phyloP scores from a whole-genome alignment of 2,888 invertebrate genomes.

The Spilosoma lubricipeda region DNA sequence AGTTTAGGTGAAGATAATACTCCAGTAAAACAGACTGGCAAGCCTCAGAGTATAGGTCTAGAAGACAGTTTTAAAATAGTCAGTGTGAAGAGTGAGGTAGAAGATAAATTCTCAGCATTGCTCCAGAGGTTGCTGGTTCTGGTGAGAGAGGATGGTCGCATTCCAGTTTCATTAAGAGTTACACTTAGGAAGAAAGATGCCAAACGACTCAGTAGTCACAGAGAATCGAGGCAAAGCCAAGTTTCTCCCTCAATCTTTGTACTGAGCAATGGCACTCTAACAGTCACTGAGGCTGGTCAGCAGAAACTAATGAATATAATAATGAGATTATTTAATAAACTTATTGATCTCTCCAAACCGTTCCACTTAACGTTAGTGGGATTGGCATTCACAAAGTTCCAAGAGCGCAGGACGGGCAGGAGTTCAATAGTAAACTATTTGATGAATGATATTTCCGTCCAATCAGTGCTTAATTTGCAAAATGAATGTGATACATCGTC shows the following conservation, averaged over 20 bases:
- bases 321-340: constrained; percentile 91
- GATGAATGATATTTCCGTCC: constrained; percentile 92
- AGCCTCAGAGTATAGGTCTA: constrained; percentile 92
- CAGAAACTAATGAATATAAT: constrained; percentile 89
- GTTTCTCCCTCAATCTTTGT: constrained; percentile 89
- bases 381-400: constrained; percentile 93
- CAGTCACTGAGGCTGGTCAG: constrained; percentile 84
- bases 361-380: constrained; percentile 93
- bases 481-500: constrained; percentile 83
- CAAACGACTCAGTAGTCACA: constrained; percentile 88
- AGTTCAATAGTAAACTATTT: constrained; percentile 91
- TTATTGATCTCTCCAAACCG: constrained; percentile 90
- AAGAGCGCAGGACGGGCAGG: constrained; percentile 89
- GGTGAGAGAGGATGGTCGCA: constrained; percentile 92
- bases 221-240: constrained; percentile 92
- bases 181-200: constrained; percentile 91
- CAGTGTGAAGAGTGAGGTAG: constrained; percentile 90
- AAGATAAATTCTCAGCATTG: constrained; percentile 89
- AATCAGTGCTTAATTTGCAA: constrained; percentile 90
- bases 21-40: constrained; percentile 90
- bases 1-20: constrained; percentile 91
- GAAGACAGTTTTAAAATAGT: constrained; percentile 93
- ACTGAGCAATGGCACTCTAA: constrained; percentile 78
- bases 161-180: constrained; percentile 91
- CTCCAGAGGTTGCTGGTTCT: constrained; percentile 90